Percentiles rank a stretch among this genome's conserved stretches.
These are phyloP conservation scores for Limnephilus lunatus DNA, from an alignment of 2,888 invertebrate genomes.

Conservation along the genomic window DNA sequence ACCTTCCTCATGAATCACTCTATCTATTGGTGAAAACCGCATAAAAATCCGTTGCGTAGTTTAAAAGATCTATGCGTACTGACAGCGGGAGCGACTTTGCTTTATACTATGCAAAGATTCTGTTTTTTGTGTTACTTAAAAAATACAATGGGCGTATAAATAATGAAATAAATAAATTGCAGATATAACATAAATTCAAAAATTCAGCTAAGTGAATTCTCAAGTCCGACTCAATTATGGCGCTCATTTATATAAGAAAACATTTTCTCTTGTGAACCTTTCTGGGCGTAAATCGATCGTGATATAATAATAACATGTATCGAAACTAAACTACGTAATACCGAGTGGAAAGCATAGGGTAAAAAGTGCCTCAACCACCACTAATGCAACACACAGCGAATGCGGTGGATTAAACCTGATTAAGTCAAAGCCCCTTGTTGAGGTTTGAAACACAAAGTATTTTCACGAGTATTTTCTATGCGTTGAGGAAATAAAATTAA, in stretches of 20 bases:
- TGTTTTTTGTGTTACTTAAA: too few species aligned
- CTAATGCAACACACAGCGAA: neutral
- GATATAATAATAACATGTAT: neutral
- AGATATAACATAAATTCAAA: neutral
- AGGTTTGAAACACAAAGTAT: constrained; percentile 30
- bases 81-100: too few species aligned
- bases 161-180: neutral
- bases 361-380: neutral
- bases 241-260: neutral
- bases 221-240: neutral
- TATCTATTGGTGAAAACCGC: too few species aligned
- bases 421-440: constrained; percentile 6
- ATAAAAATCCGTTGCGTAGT: too few species aligned
- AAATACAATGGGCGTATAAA: too few species aligned
- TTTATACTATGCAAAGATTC: too few species aligned
- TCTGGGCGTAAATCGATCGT: neutral
- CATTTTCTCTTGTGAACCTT: neutral
- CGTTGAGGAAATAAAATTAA: constrained; percentile 38
- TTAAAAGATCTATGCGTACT: too few species aligned
- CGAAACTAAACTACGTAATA: neutral
- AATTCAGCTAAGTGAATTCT: neutral
- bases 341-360: neutral
- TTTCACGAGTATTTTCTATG: neutral
- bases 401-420: constrained; percentile 16
- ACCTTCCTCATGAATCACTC: too few species aligned